Base-by-base conservation (phyloP, 1,140 invertebrate species). In the Aphaenogaster rudis region DNA sequence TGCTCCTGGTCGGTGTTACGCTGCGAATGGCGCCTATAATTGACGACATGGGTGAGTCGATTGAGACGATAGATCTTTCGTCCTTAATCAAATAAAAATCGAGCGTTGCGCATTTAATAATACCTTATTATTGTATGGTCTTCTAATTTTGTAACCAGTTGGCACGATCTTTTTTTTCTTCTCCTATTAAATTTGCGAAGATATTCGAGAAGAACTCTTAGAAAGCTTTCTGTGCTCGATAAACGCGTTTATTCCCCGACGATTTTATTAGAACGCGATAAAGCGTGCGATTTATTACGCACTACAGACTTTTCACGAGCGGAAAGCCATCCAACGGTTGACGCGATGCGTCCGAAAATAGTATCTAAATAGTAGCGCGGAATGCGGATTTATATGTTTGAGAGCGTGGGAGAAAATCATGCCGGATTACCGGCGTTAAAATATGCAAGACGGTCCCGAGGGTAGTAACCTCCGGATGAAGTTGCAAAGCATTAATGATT, bases 1-100 rank as follows among this genome's bases (percentile, higher is more conserved):
- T 99, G 87, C 96, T 98, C 76, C 95, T 98, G 28, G 98, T 99
- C n/a, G 98, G 98, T 2, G 97, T 98, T 57, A 99, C 98, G 0
- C 95, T 99, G 3, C 95, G 98, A 52, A 98, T 99, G 97, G 98
- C 98, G 3, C 98, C 98, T 1, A 97, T 99, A 72, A 99, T 99
- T 89, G 98, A 99, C 93, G 98, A 98, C 93, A 98, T 99, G 97
- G 98, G 98, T 99, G 94, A 97, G 97, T 97, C 52, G 8, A 61
- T 9, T n/a, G 52, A 28, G 9, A 59, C 39, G 6, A 72, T 8
- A 28, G 36, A 45, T 42, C 39, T 13, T 11, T n/a, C 36, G 15
- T 42, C 7, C 6, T 57, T 45, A 72, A 33, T 48, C 15, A 17
- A 42, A 13, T 39, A 63, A 28, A 28, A 9, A 13, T 59, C 48